Evolutionary conservation across 2,113 vertebrate species (phyloP).

Genomic region (Bagarius yarrelli): DNA sequence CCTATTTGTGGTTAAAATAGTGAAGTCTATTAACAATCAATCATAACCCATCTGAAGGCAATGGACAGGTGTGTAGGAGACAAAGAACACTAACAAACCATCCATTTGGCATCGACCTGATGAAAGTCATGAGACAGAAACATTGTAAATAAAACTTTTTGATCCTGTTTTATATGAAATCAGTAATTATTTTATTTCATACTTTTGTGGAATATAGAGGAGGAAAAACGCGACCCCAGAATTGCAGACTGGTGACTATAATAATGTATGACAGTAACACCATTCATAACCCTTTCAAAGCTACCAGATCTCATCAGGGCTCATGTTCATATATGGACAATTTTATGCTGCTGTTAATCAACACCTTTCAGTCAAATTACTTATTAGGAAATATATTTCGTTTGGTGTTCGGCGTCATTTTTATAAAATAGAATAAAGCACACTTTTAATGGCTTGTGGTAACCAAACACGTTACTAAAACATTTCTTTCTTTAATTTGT

Average conservation of each 20-base stretch:
- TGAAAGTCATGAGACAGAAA: too few relatives aligned
- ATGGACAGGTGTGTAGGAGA: too few relatives aligned
- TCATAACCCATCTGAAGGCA: too few relatives aligned
- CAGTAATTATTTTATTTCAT: not conserved
- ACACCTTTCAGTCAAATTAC: not conserved
- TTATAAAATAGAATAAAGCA: not conserved
- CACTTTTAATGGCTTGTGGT: not conserved
- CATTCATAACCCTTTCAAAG: not conserved
- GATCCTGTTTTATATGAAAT: not conserved
- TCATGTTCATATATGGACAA: not conserved
- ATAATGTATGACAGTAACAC: not conserved
- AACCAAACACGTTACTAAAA: not conserved
- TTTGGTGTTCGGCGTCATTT: not conserved
- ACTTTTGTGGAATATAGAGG: not conserved
- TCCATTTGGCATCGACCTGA: too few relatives aligned
- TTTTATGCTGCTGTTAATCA: not conserved
- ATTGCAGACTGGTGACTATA: conserved; percentile 1
- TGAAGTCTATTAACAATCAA: too few relatives aligned
- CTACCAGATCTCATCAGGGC: not conserved
- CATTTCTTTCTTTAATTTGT: not conserved
- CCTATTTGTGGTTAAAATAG: not conserved
- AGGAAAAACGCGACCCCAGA: not conserved
- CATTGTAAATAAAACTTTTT: too few relatives aligned
- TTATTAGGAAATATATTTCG: not conserved
- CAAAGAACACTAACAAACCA: too few relatives aligned